phyloP scores from a whole-genome alignment of 2,888 invertebrate species.

The Drosophila mimetica region DNA sequence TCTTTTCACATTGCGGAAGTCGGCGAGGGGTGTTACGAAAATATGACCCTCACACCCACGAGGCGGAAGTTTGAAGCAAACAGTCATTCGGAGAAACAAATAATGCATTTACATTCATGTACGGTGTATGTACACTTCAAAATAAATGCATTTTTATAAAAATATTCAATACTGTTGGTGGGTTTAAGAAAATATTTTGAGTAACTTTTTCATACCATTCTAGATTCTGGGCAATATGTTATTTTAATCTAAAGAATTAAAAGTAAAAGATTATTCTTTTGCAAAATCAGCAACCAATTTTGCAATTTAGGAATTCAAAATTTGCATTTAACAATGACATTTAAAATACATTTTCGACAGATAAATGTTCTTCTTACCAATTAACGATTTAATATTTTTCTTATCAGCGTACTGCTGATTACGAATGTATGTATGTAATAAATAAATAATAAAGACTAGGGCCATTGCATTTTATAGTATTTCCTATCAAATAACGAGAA shows the following conservation, averaged over 20 bases:
- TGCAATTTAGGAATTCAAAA: background rate
- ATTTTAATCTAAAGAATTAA: too few relatives aligned
- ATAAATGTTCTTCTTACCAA: background rate
- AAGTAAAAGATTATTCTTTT: too few relatives aligned
- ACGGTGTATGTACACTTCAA: background rate
- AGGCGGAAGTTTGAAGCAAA: slow-evolving; percentile 41
- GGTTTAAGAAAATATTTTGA: too few relatives aligned
- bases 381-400: background rate
- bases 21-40: slow-evolving; percentile 20
- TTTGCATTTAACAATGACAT: background rate
- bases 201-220: too few relatives aligned
- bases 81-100: slow-evolving; percentile 11
- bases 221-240: too few relatives aligned
- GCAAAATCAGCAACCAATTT: background rate
- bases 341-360: background rate
- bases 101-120: slow-evolving; percentile 1
- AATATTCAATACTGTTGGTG: too few relatives aligned
- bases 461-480: background rate
- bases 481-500: too few relatives aligned
- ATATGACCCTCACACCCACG: slow-evolving; percentile 28
- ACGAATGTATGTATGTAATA: too few relatives aligned
- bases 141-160: background rate
- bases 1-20: slow-evolving; percentile 42
- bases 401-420: too few relatives aligned
- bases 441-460: background rate